phyloP scores from a whole-genome alignment of 2,797 vertebrate species.

The Sebastes vulpes region DNA sequence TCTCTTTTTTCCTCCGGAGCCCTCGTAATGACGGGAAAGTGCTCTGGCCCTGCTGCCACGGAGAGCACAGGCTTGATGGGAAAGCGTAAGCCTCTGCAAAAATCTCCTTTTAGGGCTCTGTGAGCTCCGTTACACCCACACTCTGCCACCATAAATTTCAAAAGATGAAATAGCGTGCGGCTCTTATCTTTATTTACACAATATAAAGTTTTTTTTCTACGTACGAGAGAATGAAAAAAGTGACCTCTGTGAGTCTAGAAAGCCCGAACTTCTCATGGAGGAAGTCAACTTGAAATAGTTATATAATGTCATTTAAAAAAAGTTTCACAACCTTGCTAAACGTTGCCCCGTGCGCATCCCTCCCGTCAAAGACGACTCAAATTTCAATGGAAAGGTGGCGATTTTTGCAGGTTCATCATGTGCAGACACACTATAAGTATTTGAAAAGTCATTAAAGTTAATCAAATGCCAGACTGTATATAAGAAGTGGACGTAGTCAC shows the following conservation, averaged over 20 bases:
- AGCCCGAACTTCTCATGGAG: constrained; percentile 34
- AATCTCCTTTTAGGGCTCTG: constrained; percentile 78
- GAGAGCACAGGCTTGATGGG: constrained; percentile 64
- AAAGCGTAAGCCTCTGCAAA: constrained; percentile 63
- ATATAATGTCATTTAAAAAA: constrained; percentile 7
- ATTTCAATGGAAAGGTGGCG: neutral
- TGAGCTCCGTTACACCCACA: constrained; percentile 60
- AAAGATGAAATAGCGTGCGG: constrained; percentile 60
- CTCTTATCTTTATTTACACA: constrained; percentile 72
- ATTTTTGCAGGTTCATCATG: no score
- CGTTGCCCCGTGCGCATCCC: neutral
- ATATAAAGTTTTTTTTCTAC: constrained; percentile 48
- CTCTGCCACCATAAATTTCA: constrained; percentile 63
- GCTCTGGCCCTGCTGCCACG: constrained; percentile 58
- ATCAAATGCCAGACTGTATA: no score
- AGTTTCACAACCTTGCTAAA: neutral
- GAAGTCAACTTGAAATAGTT: constrained; percentile 1
- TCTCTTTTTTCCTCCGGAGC: constrained; percentile 59
- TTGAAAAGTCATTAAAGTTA: no score
- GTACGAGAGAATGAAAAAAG: constrained; percentile 37
- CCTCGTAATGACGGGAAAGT: constrained; percentile 79
- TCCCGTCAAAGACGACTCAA: neutral
- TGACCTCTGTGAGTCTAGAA: constrained; percentile 19
- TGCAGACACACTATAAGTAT: no score
- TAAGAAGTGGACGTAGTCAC: no score